Evolutionary conservation across 2,888 invertebrate genomes (phyloP).

Genomic region (Seira sanloemensis): DNA sequence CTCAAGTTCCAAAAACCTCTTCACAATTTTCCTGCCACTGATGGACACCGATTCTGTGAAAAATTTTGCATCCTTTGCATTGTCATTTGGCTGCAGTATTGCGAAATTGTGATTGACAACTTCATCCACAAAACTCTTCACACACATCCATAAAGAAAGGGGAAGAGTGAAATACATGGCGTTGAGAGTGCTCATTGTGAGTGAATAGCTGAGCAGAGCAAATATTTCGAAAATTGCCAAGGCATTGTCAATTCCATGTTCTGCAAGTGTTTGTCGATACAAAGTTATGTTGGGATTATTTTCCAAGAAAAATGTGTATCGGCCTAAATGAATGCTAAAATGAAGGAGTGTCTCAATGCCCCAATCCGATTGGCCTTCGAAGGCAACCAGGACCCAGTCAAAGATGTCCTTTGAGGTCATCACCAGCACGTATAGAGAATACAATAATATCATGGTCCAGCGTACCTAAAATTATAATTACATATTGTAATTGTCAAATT

Average conservation of each 20-base stretch:
- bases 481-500: neutral
- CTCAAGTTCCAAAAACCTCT: conserved; percentile 26
- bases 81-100: neutral
- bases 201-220: neutral
- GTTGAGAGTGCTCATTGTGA: neutral
- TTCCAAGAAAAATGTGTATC: conserved; percentile 44
- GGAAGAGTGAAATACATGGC: conserved; percentile 20
- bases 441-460: too few relatives aligned
- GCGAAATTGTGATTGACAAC: neutral
- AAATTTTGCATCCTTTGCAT: neutral
- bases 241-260: neutral
- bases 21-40: neutral
- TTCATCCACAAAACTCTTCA: conserved; percentile 26
- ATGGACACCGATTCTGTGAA: neutral
- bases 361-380: conserved; percentile 2
- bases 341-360: neutral
- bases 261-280: neutral
- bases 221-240: conserved; percentile 8
- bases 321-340: neutral
- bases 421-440: neutral
- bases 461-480: neutral
- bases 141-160: conserved; percentile 27
- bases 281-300: neutral
- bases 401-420: neutral
- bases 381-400: conserved; percentile 23